Base-by-base conservation (phyloP, 2,797 vertebrate species). In the Bovichtus diacanthus region DNA sequence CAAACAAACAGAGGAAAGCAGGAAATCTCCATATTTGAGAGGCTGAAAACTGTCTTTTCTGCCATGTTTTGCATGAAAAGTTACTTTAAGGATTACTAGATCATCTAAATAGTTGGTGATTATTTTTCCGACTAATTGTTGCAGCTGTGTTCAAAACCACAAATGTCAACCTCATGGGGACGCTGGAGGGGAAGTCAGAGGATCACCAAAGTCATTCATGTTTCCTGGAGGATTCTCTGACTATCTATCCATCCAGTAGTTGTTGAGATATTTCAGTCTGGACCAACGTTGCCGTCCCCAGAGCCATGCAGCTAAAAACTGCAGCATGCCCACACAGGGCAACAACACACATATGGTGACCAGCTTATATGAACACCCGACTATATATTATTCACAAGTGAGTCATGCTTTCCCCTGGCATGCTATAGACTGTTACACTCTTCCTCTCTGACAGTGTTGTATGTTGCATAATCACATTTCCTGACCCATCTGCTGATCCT, bases 381-480 rank as follows among this genome's bases (percentile, higher is more conserved):
- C 29, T 64, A 44, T 80, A 66, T 71, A 72, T 72, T 25, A 63
- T 60, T 55, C 80, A 80, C 46, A 19, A 58, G 46, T 90, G 87
- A 90, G 74, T 90, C 82, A 78, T 78, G 66, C 21, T 69, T 86
- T 84, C 71, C 49, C 41, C 49, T 61, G 67, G 39, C 51, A 46
- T 50, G 9, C n/a, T 70, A 64, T 47, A 16, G 29, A 44, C 74
- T 56, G 38, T n/a, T n/a, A n/a, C 56, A 34, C 41, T 76, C 49
- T 54, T 31, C 68, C 68, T 36, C 25, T 74, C 69, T 29, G 25
- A 59, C 74, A 21, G 41, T 27, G 75, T 60, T 64, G 44, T 53
- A 53, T 65, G 75, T 81, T 82, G 43, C 38, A 50, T 89, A 85
- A 88, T 83, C 69, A 15, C 60, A 84, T 89, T 84, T 86, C 74